Evolutionary conservation across 2,888 invertebrate species (phyloP).

Genomic region (Ypsolopha scabrella): DNA sequence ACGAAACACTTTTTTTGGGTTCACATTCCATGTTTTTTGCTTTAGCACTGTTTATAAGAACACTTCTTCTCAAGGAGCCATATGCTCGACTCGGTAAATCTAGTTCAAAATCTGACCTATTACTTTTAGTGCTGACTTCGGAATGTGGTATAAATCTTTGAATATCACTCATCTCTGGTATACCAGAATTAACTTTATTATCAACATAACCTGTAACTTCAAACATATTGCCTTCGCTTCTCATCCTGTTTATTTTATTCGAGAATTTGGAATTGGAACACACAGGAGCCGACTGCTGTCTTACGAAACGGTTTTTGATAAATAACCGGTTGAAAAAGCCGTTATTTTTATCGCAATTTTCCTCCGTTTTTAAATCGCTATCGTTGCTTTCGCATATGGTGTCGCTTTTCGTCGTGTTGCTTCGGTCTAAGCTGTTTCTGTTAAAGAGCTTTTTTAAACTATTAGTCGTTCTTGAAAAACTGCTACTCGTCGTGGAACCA

Average conservation of each 20-base stretch:
- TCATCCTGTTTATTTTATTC: slow-evolving; percentile 43
- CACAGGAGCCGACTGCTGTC: slow-evolving; percentile 56
- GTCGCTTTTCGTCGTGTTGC: slow-evolving; percentile 18
- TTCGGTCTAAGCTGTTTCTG: slow-evolving; percentile 52
- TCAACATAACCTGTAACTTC: slow-evolving; percentile 29
- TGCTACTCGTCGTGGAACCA: slow-evolving; percentile 71
- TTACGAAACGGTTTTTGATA: slow-evolving; percentile 38
- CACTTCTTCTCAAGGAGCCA: slow-evolving; percentile 60
- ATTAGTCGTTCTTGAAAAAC: slow-evolving; percentile 72
- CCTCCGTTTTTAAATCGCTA: slow-evolving; percentile 9
- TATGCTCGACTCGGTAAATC: slow-evolving; percentile 31
- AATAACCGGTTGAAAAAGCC: slow-evolving; percentile 48
- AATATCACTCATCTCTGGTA: slow-evolving; percentile 9
- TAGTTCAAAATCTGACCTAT: slow-evolving; percentile 28
- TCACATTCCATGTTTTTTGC: slow-evolving; percentile 50
- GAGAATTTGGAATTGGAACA: slow-evolving; percentile 33
- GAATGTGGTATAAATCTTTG: slow-evolving; percentile 47
- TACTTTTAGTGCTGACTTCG: slow-evolving; percentile 25
- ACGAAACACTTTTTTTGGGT: slow-evolving; percentile 33
- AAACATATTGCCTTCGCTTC: slow-evolving; percentile 45
- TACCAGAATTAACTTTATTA: slow-evolving; percentile 11
- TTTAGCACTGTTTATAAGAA: slow-evolving; percentile 59
- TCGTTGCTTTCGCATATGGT: slow-evolving; percentile 31
- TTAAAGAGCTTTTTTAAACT: slow-evolving; percentile 66
- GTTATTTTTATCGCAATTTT: slow-evolving; percentile 18